phyloP scores from a whole-genome alignment of 2,113 vertebrate genomes.

The Fregetta grallaria region DNA sequence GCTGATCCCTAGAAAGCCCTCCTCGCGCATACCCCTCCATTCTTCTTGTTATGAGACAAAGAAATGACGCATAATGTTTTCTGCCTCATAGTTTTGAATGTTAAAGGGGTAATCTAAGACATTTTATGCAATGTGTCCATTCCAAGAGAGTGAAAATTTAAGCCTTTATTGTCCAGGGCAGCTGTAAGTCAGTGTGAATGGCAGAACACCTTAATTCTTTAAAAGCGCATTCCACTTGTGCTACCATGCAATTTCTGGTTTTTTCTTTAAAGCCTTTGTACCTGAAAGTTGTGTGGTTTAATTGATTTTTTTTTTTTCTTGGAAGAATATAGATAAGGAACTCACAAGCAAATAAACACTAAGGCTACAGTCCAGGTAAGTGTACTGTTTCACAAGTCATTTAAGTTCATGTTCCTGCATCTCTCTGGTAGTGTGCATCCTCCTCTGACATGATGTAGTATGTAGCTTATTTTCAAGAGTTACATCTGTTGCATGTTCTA shows the following conservation, averaged over 20 bases:
- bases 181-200: background rate
- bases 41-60: background rate
- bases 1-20: background rate
- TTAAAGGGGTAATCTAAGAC: background rate
- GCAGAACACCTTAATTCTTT: background rate
- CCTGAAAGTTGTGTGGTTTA: background rate
- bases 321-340: background rate
- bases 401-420: background rate
- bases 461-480: background rate
- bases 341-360: background rate
- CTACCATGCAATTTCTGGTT: background rate
- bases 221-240: background rate
- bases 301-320: background rate
- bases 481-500: background rate
- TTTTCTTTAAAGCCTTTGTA: background rate
- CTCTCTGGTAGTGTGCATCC: background rate
- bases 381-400: background rate
- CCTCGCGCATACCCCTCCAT: accelerated
- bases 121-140: background rate
- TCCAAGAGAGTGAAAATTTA: background rate
- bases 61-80: background rate
- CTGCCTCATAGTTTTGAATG: background rate
- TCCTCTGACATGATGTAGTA: background rate
- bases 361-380: background rate
- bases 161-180: background rate